phyloP scores from a whole-genome alignment of 2,888 invertebrate species.

The Gastracanthus pulcherrimus region DNA sequence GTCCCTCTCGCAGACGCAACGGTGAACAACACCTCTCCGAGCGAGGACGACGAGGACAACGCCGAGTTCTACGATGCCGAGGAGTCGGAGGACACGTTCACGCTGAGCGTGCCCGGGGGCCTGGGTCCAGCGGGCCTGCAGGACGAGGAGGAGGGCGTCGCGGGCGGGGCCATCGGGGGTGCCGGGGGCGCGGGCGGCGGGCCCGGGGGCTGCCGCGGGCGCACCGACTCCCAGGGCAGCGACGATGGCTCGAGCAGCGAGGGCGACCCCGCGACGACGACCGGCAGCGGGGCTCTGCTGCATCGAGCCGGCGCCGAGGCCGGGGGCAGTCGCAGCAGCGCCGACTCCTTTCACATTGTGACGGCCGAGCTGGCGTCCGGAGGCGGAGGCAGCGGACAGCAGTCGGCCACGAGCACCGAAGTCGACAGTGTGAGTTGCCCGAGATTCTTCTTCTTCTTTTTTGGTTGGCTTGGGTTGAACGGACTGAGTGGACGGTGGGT shows the following conservation, averaged over 20 bases:
- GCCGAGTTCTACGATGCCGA: slow-evolving; percentile 82
- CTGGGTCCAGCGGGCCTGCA: no score
- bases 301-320: slow-evolving; percentile 34
- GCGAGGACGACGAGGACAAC: slow-evolving; percentile 81
- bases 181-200: no score
- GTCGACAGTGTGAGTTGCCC: neutral
- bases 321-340: slow-evolving; percentile 67
- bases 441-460: neutral
- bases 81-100: slow-evolving; percentile 76
- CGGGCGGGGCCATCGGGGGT: no score
- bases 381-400: no score
- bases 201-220: no score
- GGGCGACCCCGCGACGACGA: slow-evolving; percentile 73
- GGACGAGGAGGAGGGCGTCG: slow-evolving; percentile 62
- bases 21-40: slow-evolving; percentile 77
- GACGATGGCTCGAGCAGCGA: slow-evolving; percentile 77
- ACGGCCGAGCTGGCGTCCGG: neutral
- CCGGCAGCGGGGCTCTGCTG: slow-evolving; percentile 62
- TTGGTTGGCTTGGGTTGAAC: no score
- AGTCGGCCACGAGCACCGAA: slow-evolving; percentile 44
- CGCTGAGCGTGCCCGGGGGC: slow-evolving; percentile 70
- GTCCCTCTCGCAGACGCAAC: slow-evolving; percentile 65
- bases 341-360: neutral
- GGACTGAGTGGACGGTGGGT: no score
- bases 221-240: slow-evolving; percentile 75